These are phyloP conservation scores for Tragulus kanchil DNA, from an alignment of 2,113 vertebrate species.

Conservation along the genomic window DNA sequence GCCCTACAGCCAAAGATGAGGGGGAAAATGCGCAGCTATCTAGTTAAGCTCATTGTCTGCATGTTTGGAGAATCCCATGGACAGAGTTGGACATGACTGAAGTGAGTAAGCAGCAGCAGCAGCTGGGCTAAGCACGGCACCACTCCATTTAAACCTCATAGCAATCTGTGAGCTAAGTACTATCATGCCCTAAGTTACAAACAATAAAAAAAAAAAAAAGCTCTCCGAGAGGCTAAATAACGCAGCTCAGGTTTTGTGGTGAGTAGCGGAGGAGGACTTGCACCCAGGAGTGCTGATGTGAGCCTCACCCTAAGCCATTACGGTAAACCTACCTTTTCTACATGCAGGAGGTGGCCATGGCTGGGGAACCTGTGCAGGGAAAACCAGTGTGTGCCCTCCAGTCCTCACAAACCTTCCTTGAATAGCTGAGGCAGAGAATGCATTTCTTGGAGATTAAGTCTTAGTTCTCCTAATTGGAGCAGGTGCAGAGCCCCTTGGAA, in stretches of 20 bases:
- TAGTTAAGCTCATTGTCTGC: background rate
- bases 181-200: background rate
- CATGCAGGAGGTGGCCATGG: rapidly evolving
- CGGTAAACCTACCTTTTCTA: background rate
- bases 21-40: background rate
- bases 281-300: background rate
- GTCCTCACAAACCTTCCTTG: background rate
- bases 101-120: no score
- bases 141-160: background rate
- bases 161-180: background rate
- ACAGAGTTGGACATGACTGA: no score
- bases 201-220: background rate
- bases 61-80: background rate
- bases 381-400: background rate
- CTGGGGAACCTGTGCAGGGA: background rate
- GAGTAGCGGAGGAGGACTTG: background rate
- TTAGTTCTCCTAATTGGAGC: background rate
- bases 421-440: background rate
- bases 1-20: background rate
- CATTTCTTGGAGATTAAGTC: background rate
- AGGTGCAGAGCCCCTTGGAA: background rate
- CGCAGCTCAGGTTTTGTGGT: background rate
- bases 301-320: background rate
- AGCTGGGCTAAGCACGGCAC: background rate
- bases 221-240: background rate